Evolutionary conservation across 2,888 invertebrate species (phyloP), one percentile per base, ranked within the genome.

Genomic region (Matsumyia berberina): DNA sequence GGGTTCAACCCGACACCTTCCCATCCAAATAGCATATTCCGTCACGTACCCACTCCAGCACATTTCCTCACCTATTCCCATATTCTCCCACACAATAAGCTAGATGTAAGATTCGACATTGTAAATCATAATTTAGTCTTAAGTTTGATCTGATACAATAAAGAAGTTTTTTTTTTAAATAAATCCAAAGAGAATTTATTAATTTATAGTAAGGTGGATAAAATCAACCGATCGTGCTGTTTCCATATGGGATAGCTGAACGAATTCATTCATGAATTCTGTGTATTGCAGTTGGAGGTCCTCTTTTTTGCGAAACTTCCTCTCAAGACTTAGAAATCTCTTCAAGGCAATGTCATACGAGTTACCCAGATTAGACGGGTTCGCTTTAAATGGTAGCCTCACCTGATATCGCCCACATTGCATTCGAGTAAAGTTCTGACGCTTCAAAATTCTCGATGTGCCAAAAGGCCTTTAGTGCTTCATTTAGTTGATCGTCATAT

Each of bases 281-380:
- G n/a, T 62, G 12, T 73, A 79, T 35, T 72, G 44, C 11, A 11
- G 24, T 44, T 67, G 37, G 4, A 77, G 53, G n/a, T 69, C 46
- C 12, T 17, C 31, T n/a, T 74, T 49, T 55, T 42, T 81, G 7
- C 51, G 17, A 24, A 76, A 60, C 46, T 39, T 76, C 33, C 72
- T 55, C 15, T 76, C 58, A n/a, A 81, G 29, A 17, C 49, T 62
- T 17, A 76, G 31, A 51, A 76, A 81, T 55, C 76, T 76, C n/a
- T 70, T 81, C 42, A 69, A n/a, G 33, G 69, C 69, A 42, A 69
- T 55, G 9, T 74, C 69, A 37, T 69, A 74, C 8, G 73, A 73
- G 44, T 46, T 58, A 15, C 60, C 73, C 11, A 80, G 55, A 6
- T 15, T 66, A 37, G 58, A 9, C 15, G 57, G 42, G 24, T 17